Conservation (phyloP, 2,888 invertebrate species). For the Leucania comma region DNA sequence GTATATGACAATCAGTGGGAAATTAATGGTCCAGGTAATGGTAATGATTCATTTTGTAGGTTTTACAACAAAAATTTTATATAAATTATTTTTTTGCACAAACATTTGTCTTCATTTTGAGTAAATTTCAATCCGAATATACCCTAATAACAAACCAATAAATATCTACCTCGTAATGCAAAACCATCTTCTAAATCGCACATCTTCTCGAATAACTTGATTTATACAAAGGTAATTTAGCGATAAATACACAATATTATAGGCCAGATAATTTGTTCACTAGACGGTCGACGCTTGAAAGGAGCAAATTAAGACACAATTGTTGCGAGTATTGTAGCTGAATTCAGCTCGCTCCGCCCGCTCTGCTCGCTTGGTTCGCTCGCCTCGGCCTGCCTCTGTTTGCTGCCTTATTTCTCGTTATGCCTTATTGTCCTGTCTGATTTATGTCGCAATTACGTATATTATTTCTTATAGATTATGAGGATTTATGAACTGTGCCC, state of each 20-base stretch:
- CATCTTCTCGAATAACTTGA: slow-evolving; percentile 44
- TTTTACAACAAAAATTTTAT: too few species aligned
- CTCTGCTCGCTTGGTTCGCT: slow-evolving; percentile 38
- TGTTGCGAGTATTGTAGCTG: slow-evolving; percentile 74
- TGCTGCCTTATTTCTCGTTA: slow-evolving; percentile 69
- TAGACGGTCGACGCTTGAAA: slow-evolving; percentile 71
- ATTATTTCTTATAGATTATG: slow-evolving; percentile 54
- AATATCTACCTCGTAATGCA: slow-evolving; percentile 7
- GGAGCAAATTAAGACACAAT: slow-evolving; percentile 77
- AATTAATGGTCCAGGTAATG: background rate
- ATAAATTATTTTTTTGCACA: too few species aligned
- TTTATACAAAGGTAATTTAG: slow-evolving; percentile 71
- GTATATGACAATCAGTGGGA: background rate
- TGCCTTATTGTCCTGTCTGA: slow-evolving; percentile 68
- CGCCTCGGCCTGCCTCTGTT: slow-evolving; percentile 34
- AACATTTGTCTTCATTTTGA: too few species aligned
- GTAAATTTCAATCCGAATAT: too few species aligned
- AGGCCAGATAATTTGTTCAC: slow-evolving; percentile 72
- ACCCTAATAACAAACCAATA: slow-evolving; percentile 3
- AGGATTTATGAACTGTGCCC: slow-evolving; percentile 28
- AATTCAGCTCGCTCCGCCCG: slow-evolving; percentile 41
- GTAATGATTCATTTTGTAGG: background rate
- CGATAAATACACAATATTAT: slow-evolving; percentile 71
- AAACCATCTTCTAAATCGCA: slow-evolving; percentile 17
- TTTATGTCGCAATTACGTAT: slow-evolving; percentile 62